A percentile compares a stretch with the other conserved stretches of the same genome.
These are phyloP conservation scores for Pentalonia nigronervosa DNA, from an alignment of 1,140 invertebrate genomes.

Conservation along the genomic window DNA sequence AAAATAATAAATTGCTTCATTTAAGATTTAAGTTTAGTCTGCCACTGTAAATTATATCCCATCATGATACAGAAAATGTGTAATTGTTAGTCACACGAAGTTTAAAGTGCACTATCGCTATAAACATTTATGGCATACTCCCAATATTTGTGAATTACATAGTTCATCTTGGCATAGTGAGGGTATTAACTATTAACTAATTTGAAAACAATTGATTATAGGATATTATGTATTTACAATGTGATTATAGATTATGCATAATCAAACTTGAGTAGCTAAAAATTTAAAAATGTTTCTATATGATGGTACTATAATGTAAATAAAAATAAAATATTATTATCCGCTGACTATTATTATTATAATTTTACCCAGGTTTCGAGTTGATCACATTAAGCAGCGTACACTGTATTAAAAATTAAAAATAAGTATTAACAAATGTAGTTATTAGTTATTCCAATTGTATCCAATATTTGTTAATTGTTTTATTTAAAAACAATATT, in stretches of 20 bases:
- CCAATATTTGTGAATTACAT: no score
- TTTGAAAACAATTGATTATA: no score
- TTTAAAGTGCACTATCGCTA: no score
- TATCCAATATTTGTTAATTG: not conserved
- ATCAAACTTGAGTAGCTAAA: not conserved
- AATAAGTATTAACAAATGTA: not conserved
- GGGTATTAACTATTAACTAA: no score
- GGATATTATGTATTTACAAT: no score
- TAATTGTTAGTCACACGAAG: not conserved
- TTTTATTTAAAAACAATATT: not conserved
- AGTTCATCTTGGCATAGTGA: no score
- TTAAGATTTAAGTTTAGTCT: no score
- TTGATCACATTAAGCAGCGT: not conserved
- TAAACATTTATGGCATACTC: no score
- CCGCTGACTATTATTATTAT: not conserved
- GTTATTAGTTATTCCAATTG: not conserved
- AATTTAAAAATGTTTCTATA: not conserved
- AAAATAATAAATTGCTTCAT: no score
- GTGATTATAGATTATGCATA: no score
- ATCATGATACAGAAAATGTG: not conserved
- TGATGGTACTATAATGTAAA: not conserved
- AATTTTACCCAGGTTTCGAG: not conserved
- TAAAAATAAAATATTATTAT: constrained; percentile 6
- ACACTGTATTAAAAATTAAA: not conserved
- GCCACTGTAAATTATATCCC: not conserved